Evolutionary conservation across 92 coral and sea anemone species (phyloP).

Genomic region (Phenganax subtilis): DNA sequence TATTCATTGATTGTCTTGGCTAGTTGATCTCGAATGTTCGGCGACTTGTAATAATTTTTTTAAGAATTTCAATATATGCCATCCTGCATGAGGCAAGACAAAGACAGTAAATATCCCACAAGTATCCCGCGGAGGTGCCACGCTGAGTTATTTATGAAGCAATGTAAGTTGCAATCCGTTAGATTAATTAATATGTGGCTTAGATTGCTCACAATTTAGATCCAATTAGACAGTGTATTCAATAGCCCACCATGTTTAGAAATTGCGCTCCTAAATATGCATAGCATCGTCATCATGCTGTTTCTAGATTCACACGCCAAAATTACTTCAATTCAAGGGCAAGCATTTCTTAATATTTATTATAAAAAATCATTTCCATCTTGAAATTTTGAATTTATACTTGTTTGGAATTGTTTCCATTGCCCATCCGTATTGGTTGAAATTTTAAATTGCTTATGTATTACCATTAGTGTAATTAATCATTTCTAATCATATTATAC

Average conservation of each 20-base stretch:
- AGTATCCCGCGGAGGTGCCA: background rate
- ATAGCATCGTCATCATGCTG: background rate
- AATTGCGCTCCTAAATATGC: background rate
- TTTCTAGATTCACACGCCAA: background rate
- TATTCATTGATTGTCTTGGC: background rate
- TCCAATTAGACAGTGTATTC: conserved; percentile 64
- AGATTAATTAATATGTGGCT: conserved; percentile 79
- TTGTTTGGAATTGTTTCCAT: too few relatives aligned
- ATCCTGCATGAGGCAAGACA: conserved; percentile 12
- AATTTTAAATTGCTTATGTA: too few relatives aligned
- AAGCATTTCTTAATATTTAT: background rate
- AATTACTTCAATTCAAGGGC: background rate
- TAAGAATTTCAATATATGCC: conserved; percentile 21
- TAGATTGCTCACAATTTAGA: conserved; percentile 94
- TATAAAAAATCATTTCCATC: background rate
- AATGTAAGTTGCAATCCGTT: conserved; percentile 41
- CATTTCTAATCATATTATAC: too few relatives aligned
- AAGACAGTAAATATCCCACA: conserved; percentile 27
- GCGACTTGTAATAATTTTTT: conserved; percentile 22
- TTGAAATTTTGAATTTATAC: too few relatives aligned
- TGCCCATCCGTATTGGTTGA: too few relatives aligned
- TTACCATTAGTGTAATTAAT: too few relatives aligned
- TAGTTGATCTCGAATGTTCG: conserved; percentile 16
- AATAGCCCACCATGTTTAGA: conserved; percentile 17
- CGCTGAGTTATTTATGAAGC: conserved; percentile 26